Conservation (phyloP, 2,113 vertebrate genomes). For the Protobothrops flavoviridis region DNA sequence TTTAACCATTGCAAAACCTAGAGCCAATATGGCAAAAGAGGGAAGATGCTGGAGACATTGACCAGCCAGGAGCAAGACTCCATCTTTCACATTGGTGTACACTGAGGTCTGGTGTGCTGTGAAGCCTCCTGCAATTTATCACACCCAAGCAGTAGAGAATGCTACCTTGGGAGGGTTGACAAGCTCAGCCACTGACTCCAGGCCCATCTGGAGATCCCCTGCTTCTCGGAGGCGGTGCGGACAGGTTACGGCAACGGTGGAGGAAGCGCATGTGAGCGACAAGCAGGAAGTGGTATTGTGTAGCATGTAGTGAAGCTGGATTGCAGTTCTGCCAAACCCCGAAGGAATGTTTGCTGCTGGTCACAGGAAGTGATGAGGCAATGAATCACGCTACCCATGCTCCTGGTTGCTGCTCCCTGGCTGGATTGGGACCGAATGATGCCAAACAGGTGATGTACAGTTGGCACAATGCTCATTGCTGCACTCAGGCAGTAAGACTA, state of each 20-base stretch:
- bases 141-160: background rate
- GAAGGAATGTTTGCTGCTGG: background rate
- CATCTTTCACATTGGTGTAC: background rate
- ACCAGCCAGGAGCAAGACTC: background rate
- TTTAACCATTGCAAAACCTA: background rate
- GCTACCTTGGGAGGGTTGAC: background rate
- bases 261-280: background rate
- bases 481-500: background rate
- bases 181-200: background rate
- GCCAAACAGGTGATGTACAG: background rate
- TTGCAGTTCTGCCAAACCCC: background rate
- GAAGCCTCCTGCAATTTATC: background rate
- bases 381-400: background rate
- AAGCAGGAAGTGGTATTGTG: background rate
- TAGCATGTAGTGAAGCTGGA: background rate
- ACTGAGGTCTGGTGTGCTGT: background rate
- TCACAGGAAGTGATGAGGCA: background rate
- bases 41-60: background rate
- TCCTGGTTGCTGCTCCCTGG: background rate
- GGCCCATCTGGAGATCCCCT: background rate
- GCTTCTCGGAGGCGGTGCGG: background rate
- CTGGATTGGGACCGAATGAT: background rate
- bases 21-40: background rate
- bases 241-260: background rate
- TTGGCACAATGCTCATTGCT: background rate